Evolutionary conservation across 1,140 invertebrate genomes (phyloP).

Genomic region (Hyles euphorbiae): DNA sequence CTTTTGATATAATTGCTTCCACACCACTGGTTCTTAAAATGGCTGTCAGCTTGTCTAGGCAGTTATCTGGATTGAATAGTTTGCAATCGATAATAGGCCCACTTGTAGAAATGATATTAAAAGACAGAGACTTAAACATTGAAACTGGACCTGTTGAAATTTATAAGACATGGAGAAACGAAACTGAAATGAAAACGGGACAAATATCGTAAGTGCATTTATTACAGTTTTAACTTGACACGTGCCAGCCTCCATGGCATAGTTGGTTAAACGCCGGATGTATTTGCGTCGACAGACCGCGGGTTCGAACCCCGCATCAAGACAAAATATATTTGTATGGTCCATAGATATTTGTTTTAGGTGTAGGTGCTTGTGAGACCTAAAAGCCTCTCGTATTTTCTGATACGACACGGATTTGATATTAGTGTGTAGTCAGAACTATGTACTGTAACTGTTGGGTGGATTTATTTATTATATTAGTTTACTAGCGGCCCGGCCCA

Average conservation of each 20-base stretch:
- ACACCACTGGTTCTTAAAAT: constrained; percentile 87
- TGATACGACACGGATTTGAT: no score
- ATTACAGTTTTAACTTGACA: no score
- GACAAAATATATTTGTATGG: background rate
- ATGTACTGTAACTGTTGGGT: no score
- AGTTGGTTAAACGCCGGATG: background rate
- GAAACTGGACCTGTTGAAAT: constrained; percentile 89
- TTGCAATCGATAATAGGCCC: constrained; percentile 84
- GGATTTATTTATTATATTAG: constrained; percentile 3
- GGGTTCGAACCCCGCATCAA: no score
- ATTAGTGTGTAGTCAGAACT: no score
- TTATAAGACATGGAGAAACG: constrained; percentile 88
- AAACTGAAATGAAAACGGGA: constrained; percentile 85
- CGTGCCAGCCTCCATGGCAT: no score
- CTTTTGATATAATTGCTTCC: constrained; percentile 85
- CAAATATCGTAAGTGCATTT: constrained; percentile 76
- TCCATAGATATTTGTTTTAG: background rate
- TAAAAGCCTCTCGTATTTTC: no score
- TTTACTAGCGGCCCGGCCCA: no score
- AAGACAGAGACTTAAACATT: constrained; percentile 82
- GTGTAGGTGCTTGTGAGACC: no score
- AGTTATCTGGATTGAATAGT: constrained; percentile 81
- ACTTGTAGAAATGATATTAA: constrained; percentile 81
- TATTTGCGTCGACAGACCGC: background rate
- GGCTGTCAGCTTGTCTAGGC: constrained; percentile 85